Base-by-base conservation (phyloP, 2,113 vertebrate species). In the Leptosomus discolor region DNA sequence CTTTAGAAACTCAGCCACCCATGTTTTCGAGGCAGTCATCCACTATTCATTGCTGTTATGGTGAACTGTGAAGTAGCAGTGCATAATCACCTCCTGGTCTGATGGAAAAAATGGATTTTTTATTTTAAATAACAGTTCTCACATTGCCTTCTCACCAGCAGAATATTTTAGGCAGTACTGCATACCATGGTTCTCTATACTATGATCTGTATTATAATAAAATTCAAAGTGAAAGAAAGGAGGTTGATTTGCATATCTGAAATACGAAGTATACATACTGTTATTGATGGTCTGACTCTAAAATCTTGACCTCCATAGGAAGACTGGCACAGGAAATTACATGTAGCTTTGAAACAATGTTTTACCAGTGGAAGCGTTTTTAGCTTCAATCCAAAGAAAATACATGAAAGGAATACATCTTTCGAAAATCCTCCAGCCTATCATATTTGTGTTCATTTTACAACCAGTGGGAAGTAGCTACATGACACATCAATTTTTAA, bases 401-500 rank as follows among this genome's bases (percentile, higher is more conserved):
- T 14, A 69, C 12, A 22, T 46, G 36, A 79, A 27, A 61, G 45
- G 61, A 94, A 48, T 41, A 46, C 2, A 64, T 56, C 34, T 76
- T 95, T 58, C 0, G 4, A 91, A 83, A 95, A 85, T 61, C 5
- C 37, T 82, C 19, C 29, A 71, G 37, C 58, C 81, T 79, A 64
- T 76, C 30, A 29, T 43, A 54, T 91, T 90, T 91, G n/a, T 90
- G 54, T 85, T 95, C 85, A 46, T 58, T 76, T 85, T 85, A 93
- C 91, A 95, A 75, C 74, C 87, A 85, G 90, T 90, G 48, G 81
- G 87, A 91, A 95, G 58, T 51, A 85, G 67, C 56, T 91, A 87
- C 74, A 71, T 30, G 83, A 92, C 58, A 88, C 68, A 93, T 96
- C 43, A 85, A 87, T 83, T 96, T 94, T 95, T 93, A 95, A 95